Evolutionary conservation across 2,888 invertebrate genomes (phyloP).

Genomic region (Eudemis profundana): DNA sequence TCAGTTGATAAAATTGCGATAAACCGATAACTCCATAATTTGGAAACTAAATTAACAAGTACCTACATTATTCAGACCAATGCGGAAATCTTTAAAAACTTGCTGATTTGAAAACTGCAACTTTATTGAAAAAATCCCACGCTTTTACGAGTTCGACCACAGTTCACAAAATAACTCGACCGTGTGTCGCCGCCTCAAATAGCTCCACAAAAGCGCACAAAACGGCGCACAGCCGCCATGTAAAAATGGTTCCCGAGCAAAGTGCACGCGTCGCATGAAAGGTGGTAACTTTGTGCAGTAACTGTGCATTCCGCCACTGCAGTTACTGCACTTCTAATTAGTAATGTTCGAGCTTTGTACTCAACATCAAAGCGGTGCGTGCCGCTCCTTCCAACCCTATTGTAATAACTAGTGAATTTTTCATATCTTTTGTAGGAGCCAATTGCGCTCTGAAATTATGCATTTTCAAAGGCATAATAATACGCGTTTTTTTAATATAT

Average conservation of each 20-base stretch:
- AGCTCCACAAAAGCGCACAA: constrained; percentile 46
- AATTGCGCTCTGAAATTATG: constrained; percentile 38
- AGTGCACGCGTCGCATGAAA: constrained; percentile 59
- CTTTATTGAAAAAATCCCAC: background rate
- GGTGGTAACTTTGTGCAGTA: constrained; percentile 59
- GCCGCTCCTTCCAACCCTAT: constrained; percentile 34
- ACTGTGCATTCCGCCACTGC: constrained; percentile 47
- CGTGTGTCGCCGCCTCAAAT: constrained; percentile 28
- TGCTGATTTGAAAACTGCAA: background rate
- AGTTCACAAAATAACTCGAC: background rate
- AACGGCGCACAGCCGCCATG: constrained; percentile 55
- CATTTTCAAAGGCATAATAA: constrained; percentile 19
- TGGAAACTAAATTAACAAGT: no score
- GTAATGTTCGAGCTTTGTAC: constrained; percentile 50
- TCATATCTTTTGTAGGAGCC: constrained; percentile 40
- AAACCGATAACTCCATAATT: no score
- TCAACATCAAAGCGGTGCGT: constrained; percentile 41
- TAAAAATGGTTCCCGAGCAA: constrained; percentile 62
- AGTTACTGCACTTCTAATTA: constrained; percentile 64
- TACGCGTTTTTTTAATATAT: constrained; percentile 18
- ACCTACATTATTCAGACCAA: no score
- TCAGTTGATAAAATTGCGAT: no score
- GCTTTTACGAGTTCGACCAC: background rate
- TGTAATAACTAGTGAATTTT: constrained; percentile 40
- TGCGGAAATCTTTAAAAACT: no score